phyloP scores from a whole-genome alignment of 2,888 invertebrate genomes.

The Xestia rhomboidea region DNA sequence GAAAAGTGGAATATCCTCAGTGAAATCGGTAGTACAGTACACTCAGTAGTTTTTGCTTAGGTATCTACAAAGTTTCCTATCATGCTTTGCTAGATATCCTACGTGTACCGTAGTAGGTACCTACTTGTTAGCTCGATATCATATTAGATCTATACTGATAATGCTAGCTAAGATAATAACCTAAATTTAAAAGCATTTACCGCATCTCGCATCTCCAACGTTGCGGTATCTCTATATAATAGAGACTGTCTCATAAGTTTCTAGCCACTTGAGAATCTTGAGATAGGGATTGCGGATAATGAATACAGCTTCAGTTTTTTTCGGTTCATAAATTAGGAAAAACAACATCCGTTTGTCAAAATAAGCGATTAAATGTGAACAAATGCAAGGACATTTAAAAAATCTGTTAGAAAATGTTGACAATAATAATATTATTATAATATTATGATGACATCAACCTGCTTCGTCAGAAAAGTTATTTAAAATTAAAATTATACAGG shows the following conservation, averaged over 20 bases:
- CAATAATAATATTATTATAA: too few relatives aligned
- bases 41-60: neutral
- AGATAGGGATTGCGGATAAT: constrained; percentile 14
- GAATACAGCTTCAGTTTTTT: constrained; percentile 23
- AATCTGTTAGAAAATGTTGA: neutral
- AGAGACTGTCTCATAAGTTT: constrained; percentile 8
- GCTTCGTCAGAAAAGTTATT: neutral
- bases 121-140: neutral
- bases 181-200: constrained; percentile 15
- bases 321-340: constrained; percentile 1
- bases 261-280: constrained; percentile 58
- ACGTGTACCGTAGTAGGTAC: too few relatives aligned
- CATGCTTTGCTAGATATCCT: neutral
- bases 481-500: neutral
- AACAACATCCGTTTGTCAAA: constrained; percentile 30
- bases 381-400: neutral
- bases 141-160: constrained; percentile 2
- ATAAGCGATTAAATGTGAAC: constrained; percentile 2
- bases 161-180: constrained; percentile 30
- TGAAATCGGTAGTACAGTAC: too few relatives aligned
- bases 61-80: neutral
- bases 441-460: too few relatives aligned
- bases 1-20: too few relatives aligned
- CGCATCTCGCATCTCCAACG: neutral
- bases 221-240: neutral